Evolutionary conservation across 2,888 invertebrate genomes (phyloP).

Genomic region (Tinea pellionella): DNA sequence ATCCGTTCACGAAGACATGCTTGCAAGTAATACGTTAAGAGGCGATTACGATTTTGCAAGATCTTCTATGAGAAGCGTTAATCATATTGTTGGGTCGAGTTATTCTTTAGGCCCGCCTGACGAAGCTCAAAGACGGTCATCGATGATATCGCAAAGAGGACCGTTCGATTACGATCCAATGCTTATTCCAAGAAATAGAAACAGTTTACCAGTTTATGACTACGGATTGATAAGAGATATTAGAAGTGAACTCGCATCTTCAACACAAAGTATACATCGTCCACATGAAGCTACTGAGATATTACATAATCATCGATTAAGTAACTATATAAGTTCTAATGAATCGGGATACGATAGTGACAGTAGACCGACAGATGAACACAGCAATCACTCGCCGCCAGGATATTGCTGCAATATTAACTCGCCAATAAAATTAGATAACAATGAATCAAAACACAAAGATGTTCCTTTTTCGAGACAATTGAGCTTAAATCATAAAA

Average conservation of each 20-base stretch:
- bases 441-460: conserved; percentile 31
- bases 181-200: conserved; percentile 59
- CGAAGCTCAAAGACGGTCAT: conserved; percentile 48
- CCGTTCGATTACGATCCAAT: conserved; percentile 61
- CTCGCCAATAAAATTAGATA: conserved; percentile 21
- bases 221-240: conserved; percentile 52
- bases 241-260: conserved; percentile 51
- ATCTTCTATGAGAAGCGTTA: conserved; percentile 55
- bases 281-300: conserved; percentile 66
- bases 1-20: conserved; percentile 57
- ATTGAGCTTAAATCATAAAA: conserved; percentile 56
- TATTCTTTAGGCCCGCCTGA: conserved; percentile 41
- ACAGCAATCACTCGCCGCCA: conserved; percentile 65
- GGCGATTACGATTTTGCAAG: conserved; percentile 48
- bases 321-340: conserved; percentile 83
- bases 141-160: conserved; percentile 56
- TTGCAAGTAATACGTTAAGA: conserved; percentile 45
- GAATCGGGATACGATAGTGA: conserved; percentile 88
- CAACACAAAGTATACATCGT: conserved; percentile 66
- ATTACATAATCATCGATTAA: conserved; percentile 71
- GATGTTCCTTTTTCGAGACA: conserved; percentile 51
- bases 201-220: conserved; percentile 62
- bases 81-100: conserved; percentile 42
- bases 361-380: conserved; percentile 70
- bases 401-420: conserved; percentile 57